Evolutionary conservation across 2,797 vertebrate species (phyloP), one percentile per base, ranked within the genome.

Genomic region (Hozukius guyotensis): DNA sequence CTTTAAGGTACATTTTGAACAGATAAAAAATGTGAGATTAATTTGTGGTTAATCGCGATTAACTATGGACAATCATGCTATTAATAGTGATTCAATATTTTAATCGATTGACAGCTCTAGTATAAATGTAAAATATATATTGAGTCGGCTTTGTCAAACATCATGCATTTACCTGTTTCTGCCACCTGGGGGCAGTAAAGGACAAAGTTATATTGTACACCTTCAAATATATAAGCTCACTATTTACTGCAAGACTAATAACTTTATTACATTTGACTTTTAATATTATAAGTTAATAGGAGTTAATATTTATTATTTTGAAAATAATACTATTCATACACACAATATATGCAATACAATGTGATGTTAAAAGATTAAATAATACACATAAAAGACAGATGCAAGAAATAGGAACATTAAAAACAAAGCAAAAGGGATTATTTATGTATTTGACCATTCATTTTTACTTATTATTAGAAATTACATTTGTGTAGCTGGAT

Each of bases 111-210:
- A 38, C 42, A 46, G 14, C 16, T 6, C 42, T 18, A 7, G 42
- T 46, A 46, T 46, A 46, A 46, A 46, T 46, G 42, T 46, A 46
- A 46, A 46, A 46, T 46, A 46, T 18, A 18, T 18, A 18, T 18
- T 0, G 42, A 46, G 42, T 18, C 6, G 42, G 16, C 3, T 46
- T 46, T 7, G 16, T 18, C 16, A 59, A 24, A 13, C 13, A 9
- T 22, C 2, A 29, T 60, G 31, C 25, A 61, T 2, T 56, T 69
- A 46, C 69, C 6, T 8, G 1, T 3, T n/a, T 64, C 4, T 38
- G 29, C 84, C 92, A 89, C 88, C 78, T 1, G 80, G 8, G 14
- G 83, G 80, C 81, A 83, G 70, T 42, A 78, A 31, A 82, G 18
- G 1, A 4, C 55, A 61, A 34, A 2, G 0, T 55, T 59, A 9